A percentile compares a stretch with the other conserved stretches of the same genome.
These are phyloP conservation scores for Cryptocephalus moraei DNA, from an alignment of 2,888 invertebrate genomes.

Conservation along the genomic window DNA sequence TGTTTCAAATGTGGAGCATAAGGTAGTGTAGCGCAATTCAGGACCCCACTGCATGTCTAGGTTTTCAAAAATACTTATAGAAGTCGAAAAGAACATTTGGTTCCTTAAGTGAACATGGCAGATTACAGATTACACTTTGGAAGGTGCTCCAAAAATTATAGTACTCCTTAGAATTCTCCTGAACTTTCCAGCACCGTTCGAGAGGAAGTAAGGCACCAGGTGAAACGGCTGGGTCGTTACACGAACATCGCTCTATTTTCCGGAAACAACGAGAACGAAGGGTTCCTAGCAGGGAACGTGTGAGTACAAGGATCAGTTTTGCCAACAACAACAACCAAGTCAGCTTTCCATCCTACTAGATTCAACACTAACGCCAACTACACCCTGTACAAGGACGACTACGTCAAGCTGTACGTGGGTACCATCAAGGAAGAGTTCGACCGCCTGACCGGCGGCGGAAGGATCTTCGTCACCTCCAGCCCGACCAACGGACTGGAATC, in stretches of 20 bases:
- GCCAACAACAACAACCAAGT: too few relatives aligned
- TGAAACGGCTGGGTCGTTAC: slow-evolving; percentile 73
- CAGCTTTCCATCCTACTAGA: slow-evolving; percentile 21
- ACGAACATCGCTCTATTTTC: slow-evolving; percentile 83
- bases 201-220: slow-evolving; percentile 71
- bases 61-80: too few relatives aligned
- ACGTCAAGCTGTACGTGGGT: slow-evolving; percentile 71
- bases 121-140: too few relatives aligned
- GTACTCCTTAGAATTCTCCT: too few relatives aligned
- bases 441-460: slow-evolving; percentile 50
- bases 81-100: too few relatives aligned
- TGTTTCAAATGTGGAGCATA: too few relatives aligned
- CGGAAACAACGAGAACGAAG: slow-evolving; percentile 97
- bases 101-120: too few relatives aligned
- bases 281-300: slow-evolving; percentile 77
- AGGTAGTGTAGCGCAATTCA: too few relatives aligned
- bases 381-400: slow-evolving; percentile 49
- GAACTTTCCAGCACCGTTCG: slow-evolving; percentile 49
- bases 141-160: too few relatives aligned
- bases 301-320: slow-evolving; percentile 27
- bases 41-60: too few relatives aligned
- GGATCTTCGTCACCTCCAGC: slow-evolving; percentile 71
- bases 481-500: slow-evolving; percentile 79
- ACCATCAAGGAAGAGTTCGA: slow-evolving; percentile 58
- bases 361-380: slow-evolving; percentile 37